Base-by-base conservation (phyloP, 2,888 invertebrate genomes). In the Tanytarsus gracilentus region DNA sequence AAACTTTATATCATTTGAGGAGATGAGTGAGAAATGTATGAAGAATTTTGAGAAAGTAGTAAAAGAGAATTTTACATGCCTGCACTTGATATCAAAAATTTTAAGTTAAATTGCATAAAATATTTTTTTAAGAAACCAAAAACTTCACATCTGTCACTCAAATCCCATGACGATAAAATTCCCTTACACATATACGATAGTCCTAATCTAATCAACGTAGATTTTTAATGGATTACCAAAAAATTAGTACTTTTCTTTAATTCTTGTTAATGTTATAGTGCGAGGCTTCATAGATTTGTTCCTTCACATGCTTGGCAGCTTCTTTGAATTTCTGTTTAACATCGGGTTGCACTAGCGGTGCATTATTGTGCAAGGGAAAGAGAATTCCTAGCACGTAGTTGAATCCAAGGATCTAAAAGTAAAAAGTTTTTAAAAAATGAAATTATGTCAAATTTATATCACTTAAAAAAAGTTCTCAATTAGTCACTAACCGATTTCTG, bases 251-350 rank as follows among this genome's bases (percentile, higher is more conserved):
- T 33, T 5, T 48, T 48, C 9, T 8, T 55, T 58, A 58, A 27
- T 58, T 58, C 23, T 58, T 44, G 23, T 40, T 58, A 27, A 58
- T 40, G 18, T 44, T 48, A 30, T 48, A 58, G 29, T 58, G 58
- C n/a, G 58, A 44, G 9, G 72, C 61, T 66, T 73, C 72, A 16
- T 70, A 71, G 56, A 73, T 64, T 65, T 73, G 74, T 64, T 66
- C 66, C 68, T 84, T 89, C 51, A 92, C 88, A 64, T 88, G 79
- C 72, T 86, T 85, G 1, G 88, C 89, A 0, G 85, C 87, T 62
- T 84, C 85, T 68, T 88, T 88, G 69, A 92, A 76, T 68, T 85
- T 83, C 67, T 76, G 77, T 3, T 73, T 71, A 63, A 71, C 76
- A 53, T 71, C 72, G 62, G 23, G 63, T 62, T 33, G 64, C 44